Percentiles rank a stretch among this genome's conserved stretches.
phyloP scores from a whole-genome alignment of 2,888 invertebrate genomes.

The Leptopilina syphax region DNA sequence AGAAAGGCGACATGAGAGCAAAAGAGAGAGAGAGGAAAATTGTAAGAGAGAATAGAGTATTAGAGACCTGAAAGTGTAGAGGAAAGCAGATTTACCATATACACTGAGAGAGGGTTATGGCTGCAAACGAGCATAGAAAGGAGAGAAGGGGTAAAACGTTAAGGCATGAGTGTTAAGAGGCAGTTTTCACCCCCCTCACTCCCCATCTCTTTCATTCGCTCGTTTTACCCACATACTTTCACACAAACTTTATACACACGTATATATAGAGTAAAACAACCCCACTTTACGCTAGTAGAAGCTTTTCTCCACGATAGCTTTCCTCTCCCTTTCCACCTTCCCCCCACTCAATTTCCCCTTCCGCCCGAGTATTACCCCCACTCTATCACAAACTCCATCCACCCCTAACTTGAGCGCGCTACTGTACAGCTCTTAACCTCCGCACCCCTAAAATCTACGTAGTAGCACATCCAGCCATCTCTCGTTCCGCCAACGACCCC shows the following conservation, averaged over 20 bases:
- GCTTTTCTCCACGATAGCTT: background rate
- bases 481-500: constrained; percentile 57
- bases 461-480: constrained; percentile 53
- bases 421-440: constrained; percentile 59
- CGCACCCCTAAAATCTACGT: constrained; percentile 54
- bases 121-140: constrained; percentile 61
- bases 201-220: background rate
- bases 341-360: background rate
- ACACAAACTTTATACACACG: background rate
- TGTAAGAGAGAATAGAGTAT: background rate
- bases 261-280: background rate
- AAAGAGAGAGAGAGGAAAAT: background rate
- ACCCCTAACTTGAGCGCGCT: constrained; percentile 16
- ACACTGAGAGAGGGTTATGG: constrained; percentile 52
- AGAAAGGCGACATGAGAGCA: too few relatives aligned
- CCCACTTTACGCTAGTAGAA: background rate
- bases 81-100: constrained; percentile 51
- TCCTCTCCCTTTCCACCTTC: background rate
- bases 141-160: constrained; percentile 52
- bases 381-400: background rate
- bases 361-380: background rate
- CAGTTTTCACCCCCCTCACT: constrained; percentile 58
- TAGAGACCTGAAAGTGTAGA: constrained; percentile 39
- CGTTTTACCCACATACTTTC: constrained; percentile 13
- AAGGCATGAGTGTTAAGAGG: constrained; percentile 61